Conservation (phyloP, 2,113 vertebrate species). For the Ornithorhynchus anatinus region DNA sequence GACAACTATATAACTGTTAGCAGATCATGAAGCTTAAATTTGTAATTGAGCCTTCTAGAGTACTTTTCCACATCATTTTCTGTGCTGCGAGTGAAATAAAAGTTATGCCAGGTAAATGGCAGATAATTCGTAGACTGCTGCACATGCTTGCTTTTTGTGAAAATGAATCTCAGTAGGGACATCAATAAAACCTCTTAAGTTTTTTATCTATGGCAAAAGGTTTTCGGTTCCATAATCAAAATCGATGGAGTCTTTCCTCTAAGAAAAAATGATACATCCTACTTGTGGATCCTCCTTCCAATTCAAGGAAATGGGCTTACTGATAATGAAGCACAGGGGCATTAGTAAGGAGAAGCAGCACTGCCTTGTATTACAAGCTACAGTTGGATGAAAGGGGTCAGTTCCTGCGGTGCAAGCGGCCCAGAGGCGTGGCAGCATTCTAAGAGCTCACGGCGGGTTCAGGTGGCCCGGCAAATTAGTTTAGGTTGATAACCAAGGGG, state of each 20-base stretch:
- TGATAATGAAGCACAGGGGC: background rate
- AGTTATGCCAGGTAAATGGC: background rate
- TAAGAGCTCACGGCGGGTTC: constrained; percentile 49
- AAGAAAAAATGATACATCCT: rapidly evolving
- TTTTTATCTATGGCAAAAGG: background rate
- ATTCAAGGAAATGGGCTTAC: background rate
- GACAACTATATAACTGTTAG: background rate
- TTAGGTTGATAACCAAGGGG: constrained; percentile 60
- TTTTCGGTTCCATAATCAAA: background rate
- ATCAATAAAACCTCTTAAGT: background rate
- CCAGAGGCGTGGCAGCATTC: constrained; percentile 12
- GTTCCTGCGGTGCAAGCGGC: background rate
- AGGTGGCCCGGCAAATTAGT: constrained; percentile 50
- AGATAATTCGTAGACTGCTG: constrained; percentile 55
- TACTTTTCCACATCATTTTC: constrained; percentile 9
- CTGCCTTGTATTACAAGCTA: background rate
- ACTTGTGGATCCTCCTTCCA: background rate
- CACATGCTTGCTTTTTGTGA: background rate
- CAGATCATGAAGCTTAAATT: background rate
- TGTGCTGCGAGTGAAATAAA: constrained; percentile 3
- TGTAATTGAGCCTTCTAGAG: background rate
- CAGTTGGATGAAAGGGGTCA: background rate
- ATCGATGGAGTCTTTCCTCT: background rate
- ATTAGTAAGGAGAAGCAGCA: background rate
- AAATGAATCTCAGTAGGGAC: background rate